A percentile compares a stretch with the other conserved stretches of the same genome.
Conservation (phyloP, 2,113 vertebrate species). For the Oryctolagus cuniculus region mOryCun1.1 NC_091442.1:19567001-19567500, state of each 20-base stretch:
- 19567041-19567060: neutral
- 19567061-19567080: neutral
- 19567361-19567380: neutral
- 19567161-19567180: neutral
- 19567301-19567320: neutral
- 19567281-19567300: neutral
- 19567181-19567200: neutral
- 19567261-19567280: neutral
- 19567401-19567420: neutral
- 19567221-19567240: neutral
- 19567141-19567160: neutral
- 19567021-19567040: constrained; percentile 67
- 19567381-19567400: neutral
- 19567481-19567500: too few relatives aligned
- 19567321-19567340: neutral
- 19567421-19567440: neutral
- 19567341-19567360: neutral
- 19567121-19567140: rapidly evolving
- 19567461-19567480: neutral
- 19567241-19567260: neutral
- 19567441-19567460: neutral
- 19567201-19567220: neutral
- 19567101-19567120: neutral
- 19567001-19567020: constrained; percentile 83
- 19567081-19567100: neutral